phyloP scores from a whole-genome alignment of 2,888 invertebrate species.

The Drosophila kambysellisi region DNA sequence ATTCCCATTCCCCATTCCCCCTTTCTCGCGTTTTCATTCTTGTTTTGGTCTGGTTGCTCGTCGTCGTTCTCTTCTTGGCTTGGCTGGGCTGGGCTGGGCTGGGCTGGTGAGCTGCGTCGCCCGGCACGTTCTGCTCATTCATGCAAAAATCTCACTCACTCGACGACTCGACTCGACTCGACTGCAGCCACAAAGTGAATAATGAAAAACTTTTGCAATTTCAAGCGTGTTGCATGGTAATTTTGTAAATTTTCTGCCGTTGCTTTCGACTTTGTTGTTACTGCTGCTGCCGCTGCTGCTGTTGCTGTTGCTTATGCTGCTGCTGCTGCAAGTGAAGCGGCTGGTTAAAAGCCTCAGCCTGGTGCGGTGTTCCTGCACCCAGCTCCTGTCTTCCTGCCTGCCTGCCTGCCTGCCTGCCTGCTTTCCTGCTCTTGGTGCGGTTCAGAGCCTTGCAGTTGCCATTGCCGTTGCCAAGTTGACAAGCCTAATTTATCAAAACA shows the following conservation, averaged over 20 bases:
- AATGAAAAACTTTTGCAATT: constrained; percentile 83
- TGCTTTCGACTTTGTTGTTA: constrained; percentile 46
- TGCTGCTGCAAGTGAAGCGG: constrained; percentile 45
- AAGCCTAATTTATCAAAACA: constrained; percentile 84
- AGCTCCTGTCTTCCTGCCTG: not conserved
- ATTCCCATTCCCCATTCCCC: too few relatives aligned
- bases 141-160: constrained; percentile 82
- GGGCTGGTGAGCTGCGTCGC: constrained; percentile 1
- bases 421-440: constrained; percentile 46
- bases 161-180: constrained; percentile 76
- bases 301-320: constrained; percentile 1
- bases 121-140: constrained; percentile 79
- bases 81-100: not conserved
- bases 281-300: constrained; percentile 20
- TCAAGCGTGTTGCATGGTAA: constrained; percentile 81
- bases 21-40: constrained; percentile 18
- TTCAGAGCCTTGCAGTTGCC: constrained; percentile 56
- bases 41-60: constrained; percentile 18
- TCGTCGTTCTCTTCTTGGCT: not conserved
- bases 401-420: not conserved
- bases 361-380: constrained; percentile 24
- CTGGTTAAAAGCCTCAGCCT: constrained; percentile 45
- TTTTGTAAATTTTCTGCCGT: constrained; percentile 75
- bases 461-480: constrained; percentile 76
- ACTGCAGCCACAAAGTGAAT: constrained; percentile 82